Evolutionary conservation across 2,888 invertebrate species (phyloP), one percentile per base, ranked within the genome.

Genomic region (Drosophila melanosoma): DNA sequence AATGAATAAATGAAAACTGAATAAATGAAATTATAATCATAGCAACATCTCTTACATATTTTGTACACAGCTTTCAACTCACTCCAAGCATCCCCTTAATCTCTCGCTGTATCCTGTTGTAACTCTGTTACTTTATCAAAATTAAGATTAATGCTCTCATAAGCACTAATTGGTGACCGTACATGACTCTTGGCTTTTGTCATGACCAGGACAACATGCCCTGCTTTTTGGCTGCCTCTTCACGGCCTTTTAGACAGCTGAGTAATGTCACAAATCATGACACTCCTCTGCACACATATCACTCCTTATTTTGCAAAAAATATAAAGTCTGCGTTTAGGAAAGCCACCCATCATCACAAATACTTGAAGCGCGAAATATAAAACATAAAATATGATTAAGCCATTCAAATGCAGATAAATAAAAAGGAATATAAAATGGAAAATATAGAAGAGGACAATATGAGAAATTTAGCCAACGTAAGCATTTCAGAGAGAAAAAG

Each of bases 361-460:
- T 73, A 70, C 65, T 72, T 83, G 79, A 83, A 89, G 84, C 84
- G 84, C 72, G 79, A 81, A 86, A 87, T 82, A 84, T 76, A 77
- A 87, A 85, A 76, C 86, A 87, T 87, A 82, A 89, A 88, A 87
- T 85, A 89, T 87, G 90, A 89, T 84, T 89, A 84, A 87, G 79
- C 87, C 81, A 74, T 70, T 68, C 68, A 81, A 81, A 89, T 83
- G 68, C 62, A 49, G 29, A 53, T 48, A 58, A 23, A 23, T 35
- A 57, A 63, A 42, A 8, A 35, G 29, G 17, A 32, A 32, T 15
- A 45, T 45, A 23, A 3, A 3, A 62, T 26, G 42, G 33, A 1
- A 17, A 32, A 7, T 8, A 8, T 23, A 45, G 35, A 48, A 56
- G 52, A 32, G 35, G 54, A 20, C 61, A 69, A 74, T 62, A 56